Evolutionary conservation across 64 coral and sea anemone species (phyloP).

Genomic region (Porites lutea): DNA sequence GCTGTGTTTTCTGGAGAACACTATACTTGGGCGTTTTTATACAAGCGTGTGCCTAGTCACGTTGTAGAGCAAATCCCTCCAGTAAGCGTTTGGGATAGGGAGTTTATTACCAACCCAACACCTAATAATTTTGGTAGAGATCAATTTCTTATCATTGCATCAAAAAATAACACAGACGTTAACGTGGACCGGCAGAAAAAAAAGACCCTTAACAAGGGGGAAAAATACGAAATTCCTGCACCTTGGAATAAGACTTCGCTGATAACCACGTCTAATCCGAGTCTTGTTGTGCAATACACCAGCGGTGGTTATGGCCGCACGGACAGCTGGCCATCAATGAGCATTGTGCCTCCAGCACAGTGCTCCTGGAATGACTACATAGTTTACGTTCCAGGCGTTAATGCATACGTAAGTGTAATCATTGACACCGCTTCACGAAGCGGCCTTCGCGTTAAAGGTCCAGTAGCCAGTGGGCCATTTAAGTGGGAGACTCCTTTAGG

Average conservation of each 20-base stretch:
- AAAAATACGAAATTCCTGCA: conserved; percentile 1
- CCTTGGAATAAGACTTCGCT: conserved; percentile 3
- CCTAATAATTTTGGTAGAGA: conserved; percentile 28
- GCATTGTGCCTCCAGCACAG: conserved; percentile 59
- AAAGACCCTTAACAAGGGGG: conserved; percentile 20
- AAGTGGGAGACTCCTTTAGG: background rate
- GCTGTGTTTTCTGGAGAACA: conserved; percentile 89
- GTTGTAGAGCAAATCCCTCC: conserved; percentile 84
- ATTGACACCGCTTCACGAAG: conserved; percentile 15
- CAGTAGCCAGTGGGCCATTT: background rate
- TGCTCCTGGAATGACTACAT: conserved; percentile 69
- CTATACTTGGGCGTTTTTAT: conserved; percentile 27
- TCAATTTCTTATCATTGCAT: conserved; percentile 68
- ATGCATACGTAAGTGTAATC: conserved; percentile 37
- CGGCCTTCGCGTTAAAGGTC: conserved; percentile 1
- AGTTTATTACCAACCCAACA: conserved; percentile 79
- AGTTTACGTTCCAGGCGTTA: conserved; percentile 28
- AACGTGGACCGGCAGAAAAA: conserved; percentile 21
- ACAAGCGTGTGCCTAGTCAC: conserved; percentile 58
- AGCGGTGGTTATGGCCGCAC: too few species aligned
- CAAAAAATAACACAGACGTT: conserved; percentile 48
- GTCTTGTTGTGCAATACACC: conserved; percentile 83
- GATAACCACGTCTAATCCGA: conserved; percentile 56
- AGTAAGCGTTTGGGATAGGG: conserved; percentile 58
- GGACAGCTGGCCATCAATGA: conserved; percentile 47